Evolutionary conservation across 2,888 invertebrate species (phyloP).

Genomic region (Schizaphis graminum): DNA sequence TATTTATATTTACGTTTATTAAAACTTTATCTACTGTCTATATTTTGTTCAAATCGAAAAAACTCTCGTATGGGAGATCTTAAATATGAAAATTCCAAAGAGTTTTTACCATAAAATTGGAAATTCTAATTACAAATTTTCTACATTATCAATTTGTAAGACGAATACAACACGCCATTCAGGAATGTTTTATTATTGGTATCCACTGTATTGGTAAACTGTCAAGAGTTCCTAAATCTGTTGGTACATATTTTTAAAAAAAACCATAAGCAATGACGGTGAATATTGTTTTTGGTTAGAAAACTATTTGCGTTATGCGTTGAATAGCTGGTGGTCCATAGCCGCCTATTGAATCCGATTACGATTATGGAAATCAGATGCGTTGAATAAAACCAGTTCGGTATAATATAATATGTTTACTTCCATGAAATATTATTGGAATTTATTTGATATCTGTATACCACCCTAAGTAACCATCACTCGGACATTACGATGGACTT

Average conservation of each 20-base stretch:
- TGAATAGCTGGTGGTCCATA: conserved; percentile 19
- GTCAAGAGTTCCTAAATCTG: background rate
- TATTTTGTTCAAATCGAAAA: background rate
- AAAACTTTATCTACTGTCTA: background rate
- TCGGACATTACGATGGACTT: background rate
- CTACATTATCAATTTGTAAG: background rate
- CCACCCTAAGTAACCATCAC: conserved; percentile 33
- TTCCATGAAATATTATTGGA: conserved; percentile 24
- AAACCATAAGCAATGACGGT: conserved; percentile 3
- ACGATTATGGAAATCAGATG: conserved; percentile 48
- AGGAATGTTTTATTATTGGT: background rate
- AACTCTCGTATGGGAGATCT: background rate
- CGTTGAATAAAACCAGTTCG: conserved; percentile 25
- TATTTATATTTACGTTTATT: background rate
- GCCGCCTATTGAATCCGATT: conserved; percentile 15
- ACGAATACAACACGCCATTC: background rate
- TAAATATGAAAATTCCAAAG: background rate
- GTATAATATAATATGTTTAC: conserved; percentile 37
- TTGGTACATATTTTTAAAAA: background rate
- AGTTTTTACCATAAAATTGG: background rate
- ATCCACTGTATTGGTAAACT: background rate
- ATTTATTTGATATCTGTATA: conserved; percentile 30
- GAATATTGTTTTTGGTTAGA: conserved; percentile 15
- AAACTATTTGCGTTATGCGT: background rate
- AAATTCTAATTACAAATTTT: background rate